Percentiles rank a stretch among this genome's conserved stretches.
These are phyloP conservation scores for Thalassarche chlororhynchos DNA, from an alignment of 2,113 vertebrate species.

Conservation along the genomic window DNA sequence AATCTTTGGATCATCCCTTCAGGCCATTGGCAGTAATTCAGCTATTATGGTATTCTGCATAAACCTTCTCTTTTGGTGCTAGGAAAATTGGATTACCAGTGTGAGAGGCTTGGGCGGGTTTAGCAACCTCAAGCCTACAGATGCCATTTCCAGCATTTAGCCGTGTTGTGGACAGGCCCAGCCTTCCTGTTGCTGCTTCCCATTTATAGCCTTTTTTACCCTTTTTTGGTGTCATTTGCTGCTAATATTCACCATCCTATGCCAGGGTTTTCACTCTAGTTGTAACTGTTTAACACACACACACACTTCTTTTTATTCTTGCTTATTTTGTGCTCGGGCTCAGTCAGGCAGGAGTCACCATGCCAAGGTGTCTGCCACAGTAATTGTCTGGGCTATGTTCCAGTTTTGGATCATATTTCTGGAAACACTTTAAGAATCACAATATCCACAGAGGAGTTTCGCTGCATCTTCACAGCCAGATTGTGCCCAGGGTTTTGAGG, in stretches of 20 bases:
- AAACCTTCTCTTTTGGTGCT: neutral
- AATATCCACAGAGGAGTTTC: neutral
- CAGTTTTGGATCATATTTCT: neutral
- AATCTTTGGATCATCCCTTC: neutral
- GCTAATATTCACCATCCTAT: neutral
- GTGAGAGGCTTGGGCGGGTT: neutral
- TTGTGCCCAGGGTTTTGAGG: neutral
- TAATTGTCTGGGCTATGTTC: neutral
- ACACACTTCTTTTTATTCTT: neutral
- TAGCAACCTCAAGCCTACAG: neutral
- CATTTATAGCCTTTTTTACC: neutral
- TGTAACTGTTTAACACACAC: neutral
- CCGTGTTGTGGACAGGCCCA: rapidly evolving
- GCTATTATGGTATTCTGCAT: neutral
- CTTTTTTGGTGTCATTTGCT: neutral
- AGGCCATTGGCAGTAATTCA: neutral
- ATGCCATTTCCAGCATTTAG: neutral
- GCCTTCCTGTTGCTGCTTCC: neutral
- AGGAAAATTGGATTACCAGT: neutral
- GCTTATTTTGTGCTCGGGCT: neutral
- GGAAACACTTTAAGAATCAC: neutral
- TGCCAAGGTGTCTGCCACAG: neutral
- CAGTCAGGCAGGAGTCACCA: neutral
- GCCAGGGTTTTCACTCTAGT: neutral
- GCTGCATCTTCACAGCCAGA: neutral